These are phyloP conservation scores for Cololabis saira DNA, from an alignment of 2,113 vertebrate genomes.

Conservation along the genomic window DNA sequence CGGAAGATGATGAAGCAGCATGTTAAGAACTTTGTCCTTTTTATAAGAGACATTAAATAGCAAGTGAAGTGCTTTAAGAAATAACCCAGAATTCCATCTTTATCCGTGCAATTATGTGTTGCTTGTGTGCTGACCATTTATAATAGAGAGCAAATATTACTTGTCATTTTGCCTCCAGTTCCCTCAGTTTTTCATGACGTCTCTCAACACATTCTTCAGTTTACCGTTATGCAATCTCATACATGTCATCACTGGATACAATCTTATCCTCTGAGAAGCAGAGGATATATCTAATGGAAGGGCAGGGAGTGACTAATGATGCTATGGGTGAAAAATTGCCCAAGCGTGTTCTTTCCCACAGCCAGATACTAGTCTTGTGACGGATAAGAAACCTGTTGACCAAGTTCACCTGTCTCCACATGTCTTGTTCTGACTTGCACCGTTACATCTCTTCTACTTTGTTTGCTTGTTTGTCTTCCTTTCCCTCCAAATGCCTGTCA, in stretches of 20 bases:
- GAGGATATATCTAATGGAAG: neutral
- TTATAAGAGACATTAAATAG: conserved; percentile 19
- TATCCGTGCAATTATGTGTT: conserved; percentile 27
- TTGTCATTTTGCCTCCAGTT: neutral
- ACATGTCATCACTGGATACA: neutral
- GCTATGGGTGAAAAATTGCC: conserved; percentile 26
- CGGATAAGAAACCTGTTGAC: conserved; percentile 66
- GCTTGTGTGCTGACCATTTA: conserved; percentile 28
- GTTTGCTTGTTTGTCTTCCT: conserved; percentile 9
- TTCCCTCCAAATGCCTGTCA: conserved; percentile 10
- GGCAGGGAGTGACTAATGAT: conserved; percentile 6
- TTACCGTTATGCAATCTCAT: conserved; percentile 2
- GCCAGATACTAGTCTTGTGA: neutral
- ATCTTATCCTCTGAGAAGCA: neutral
- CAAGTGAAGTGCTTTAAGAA: conserved; percentile 8
- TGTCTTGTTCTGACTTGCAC: conserved; percentile 35
- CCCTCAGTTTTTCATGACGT: neutral
- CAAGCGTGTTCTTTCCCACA: conserved; percentile 70
- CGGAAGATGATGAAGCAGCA: conserved; percentile 29
- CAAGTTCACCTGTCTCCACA: conserved; percentile 58
- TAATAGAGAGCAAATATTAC: conserved; percentile 14
- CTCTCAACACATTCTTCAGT: conserved; percentile 5
- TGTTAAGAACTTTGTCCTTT: conserved; percentile 20
- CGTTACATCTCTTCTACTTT: conserved; percentile 4
- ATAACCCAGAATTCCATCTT: conserved; percentile 6